phyloP scores from a whole-genome alignment of 1,140 invertebrate genomes.

The Andricus grossulariae region DNA sequence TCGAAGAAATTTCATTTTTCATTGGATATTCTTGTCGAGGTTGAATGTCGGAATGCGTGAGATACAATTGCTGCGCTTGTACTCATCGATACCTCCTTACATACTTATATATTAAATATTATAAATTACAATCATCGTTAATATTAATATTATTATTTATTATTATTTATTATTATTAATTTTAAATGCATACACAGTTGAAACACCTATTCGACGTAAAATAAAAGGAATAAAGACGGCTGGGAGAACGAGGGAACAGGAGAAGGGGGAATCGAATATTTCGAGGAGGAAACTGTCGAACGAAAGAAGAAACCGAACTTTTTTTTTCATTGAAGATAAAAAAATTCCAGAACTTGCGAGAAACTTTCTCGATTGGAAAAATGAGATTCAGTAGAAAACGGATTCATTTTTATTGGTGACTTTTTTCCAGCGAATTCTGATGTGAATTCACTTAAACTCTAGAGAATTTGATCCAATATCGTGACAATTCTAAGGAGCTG shows the following conservation, averaged over 20 bases:
- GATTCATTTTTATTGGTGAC: no score
- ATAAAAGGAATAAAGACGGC: slow-evolving; percentile 44
- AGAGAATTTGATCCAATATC: no score
- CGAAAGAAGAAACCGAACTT: not conserved
- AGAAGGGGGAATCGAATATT: slow-evolving; percentile 42
- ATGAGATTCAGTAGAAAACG: no score
- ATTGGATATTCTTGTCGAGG: not conserved
- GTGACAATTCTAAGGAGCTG: no score
- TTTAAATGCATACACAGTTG: slow-evolving; percentile 73
- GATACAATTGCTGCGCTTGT: slow-evolving; percentile 23
- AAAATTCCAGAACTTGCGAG: slow-evolving; percentile 18
- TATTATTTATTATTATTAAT: slow-evolving; percentile 36
- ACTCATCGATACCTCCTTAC: slow-evolving; percentile 54
- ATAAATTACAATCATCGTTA: slow-evolving; percentile 45
- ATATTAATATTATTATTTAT: slow-evolving; percentile 61
- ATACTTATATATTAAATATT: slow-evolving; percentile 65
- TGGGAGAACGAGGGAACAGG: slow-evolving; percentile 46
- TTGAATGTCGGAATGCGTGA: slow-evolving; percentile 12
- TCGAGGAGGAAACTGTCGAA: slow-evolving; percentile 11
- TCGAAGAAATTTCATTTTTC: not conserved
- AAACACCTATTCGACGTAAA: slow-evolving; percentile 67
- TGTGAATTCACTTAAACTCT: no score
- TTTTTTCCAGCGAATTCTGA: no score
- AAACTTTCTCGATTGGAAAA: not conserved
- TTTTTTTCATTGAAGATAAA: not conserved